Percentiles rank a stretch among this genome's conserved stretches.
phyloP scores from a whole-genome alignment of 2,797 vertebrate genomes.

The Naso thynnoides region DNA sequence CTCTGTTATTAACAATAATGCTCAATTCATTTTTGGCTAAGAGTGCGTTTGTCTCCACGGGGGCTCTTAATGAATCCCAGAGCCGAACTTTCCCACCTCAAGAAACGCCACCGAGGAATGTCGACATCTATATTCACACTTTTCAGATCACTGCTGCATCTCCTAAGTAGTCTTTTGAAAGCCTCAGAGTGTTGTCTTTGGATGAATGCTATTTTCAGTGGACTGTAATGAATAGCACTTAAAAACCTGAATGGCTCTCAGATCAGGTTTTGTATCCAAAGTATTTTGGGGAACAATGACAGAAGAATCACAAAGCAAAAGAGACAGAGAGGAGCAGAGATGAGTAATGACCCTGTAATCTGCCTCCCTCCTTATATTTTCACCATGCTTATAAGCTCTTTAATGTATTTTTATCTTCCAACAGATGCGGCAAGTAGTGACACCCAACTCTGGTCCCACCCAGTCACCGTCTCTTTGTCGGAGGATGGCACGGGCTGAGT shows the following conservation, averaged over 20 bases:
- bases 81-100: constrained; percentile 56
- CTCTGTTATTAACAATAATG: constrained; percentile 68
- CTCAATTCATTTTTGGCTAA: constrained; percentile 52
- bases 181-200: constrained; percentile 68
- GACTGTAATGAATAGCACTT: constrained; percentile 79
- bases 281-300: constrained; percentile 77
- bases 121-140: constrained; percentile 51
- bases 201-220: constrained; percentile 74
- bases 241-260: constrained; percentile 66
- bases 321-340: constrained; percentile 52
- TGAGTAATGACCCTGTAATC: constrained; percentile 77
- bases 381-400: constrained; percentile 51
- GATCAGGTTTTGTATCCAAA: constrained; percentile 76
- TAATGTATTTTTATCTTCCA: constrained; percentile 63
- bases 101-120: constrained; percentile 49
- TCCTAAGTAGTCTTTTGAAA: constrained; percentile 67
- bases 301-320: constrained; percentile 70
- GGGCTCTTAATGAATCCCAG: constrained; percentile 51
- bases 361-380: constrained; percentile 61
- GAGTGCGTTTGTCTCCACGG: constrained; percentile 34
- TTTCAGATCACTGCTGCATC: constrained; percentile 44
- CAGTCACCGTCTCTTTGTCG: constrained; percentile 58
- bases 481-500: constrained; percentile 36
- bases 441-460: constrained; percentile 64
- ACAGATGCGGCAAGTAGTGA: constrained; percentile 54